These are phyloP conservation scores for Aleiodes alternator DNA, from an alignment of 2,888 invertebrate genomes.

Conservation along the genomic window DNA sequence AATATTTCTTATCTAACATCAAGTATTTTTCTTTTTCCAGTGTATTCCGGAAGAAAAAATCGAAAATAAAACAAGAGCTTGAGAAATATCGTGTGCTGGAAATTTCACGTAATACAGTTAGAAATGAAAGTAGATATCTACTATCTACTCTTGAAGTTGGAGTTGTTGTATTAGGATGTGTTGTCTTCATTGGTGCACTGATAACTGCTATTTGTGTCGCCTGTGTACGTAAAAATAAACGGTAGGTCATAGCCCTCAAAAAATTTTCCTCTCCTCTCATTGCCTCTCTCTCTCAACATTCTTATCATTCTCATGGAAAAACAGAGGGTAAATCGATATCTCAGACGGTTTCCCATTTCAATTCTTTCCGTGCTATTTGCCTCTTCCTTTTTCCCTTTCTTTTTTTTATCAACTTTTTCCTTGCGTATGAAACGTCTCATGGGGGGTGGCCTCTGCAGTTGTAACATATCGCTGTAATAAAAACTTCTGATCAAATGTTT, in stretches of 20 bases:
- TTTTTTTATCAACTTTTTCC: neutral
- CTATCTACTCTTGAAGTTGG: constrained; percentile 87
- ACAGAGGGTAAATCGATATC: constrained; percentile 7
- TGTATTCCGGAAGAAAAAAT: constrained; percentile 80
- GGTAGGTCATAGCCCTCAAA: constrained; percentile 73
- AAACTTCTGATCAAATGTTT: neutral
- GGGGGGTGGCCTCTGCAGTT: neutral
- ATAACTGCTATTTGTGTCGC: constrained; percentile 87
- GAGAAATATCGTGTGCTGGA: constrained; percentile 83
- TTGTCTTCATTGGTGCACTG: constrained; percentile 88
- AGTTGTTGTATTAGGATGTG: constrained; percentile 86
- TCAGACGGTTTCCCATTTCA: constrained; percentile 13
- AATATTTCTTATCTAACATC: constrained; percentile 2
- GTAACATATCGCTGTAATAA: constrained; percentile 6
- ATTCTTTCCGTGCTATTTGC: constrained; percentile 17
- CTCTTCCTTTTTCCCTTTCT: neutral
- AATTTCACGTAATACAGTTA: constrained; percentile 76
- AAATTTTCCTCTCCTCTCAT: neutral
- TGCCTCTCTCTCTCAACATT: no score
- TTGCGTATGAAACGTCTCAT: neutral
- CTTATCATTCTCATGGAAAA: no score
- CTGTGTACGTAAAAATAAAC: constrained; percentile 81
- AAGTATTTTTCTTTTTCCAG: constrained; percentile 72
- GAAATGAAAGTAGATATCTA: constrained; percentile 74
- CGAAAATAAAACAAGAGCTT: constrained; percentile 80